Percentiles rank a stretch among this genome's conserved stretches.
phyloP scores from a whole-genome alignment of 2,888 invertebrate genomes.

The Dryadula phaetusa region DNA sequence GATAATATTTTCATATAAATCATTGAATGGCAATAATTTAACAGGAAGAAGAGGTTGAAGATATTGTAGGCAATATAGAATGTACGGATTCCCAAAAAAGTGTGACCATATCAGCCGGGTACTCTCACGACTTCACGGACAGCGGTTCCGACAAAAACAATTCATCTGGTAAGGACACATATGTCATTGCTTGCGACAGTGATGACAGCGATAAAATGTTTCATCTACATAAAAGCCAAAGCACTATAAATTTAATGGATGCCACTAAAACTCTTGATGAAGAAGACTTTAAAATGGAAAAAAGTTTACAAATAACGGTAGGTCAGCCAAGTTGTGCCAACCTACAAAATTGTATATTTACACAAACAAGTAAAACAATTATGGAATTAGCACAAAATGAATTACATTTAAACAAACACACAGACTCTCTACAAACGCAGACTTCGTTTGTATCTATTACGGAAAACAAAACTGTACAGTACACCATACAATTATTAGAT shows the following conservation, averaged over 20 bases:
- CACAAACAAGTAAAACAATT: constrained; percentile 85
- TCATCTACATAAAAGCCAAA: constrained; percentile 51
- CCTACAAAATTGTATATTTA: constrained; percentile 61
- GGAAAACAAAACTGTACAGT: constrained; percentile 65
- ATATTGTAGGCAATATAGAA: constrained; percentile 65
- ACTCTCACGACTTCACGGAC: constrained; percentile 73
- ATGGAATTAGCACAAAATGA: constrained; percentile 75
- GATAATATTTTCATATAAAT: background rate
- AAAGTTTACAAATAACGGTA: constrained; percentile 45
- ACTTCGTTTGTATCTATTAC: constrained; percentile 71
- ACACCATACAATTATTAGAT: constrained; percentile 56
- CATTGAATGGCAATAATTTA: constrained; percentile 30
- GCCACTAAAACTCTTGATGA: constrained; percentile 38
- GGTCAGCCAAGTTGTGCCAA: constrained; percentile 44
- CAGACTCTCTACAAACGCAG: constrained; percentile 67
- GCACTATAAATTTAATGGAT: constrained; percentile 53
- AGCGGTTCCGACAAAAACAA: constrained; percentile 69
- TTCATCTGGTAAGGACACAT: constrained; percentile 74
- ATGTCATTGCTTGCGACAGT: constrained; percentile 68
- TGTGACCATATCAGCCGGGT: constrained; percentile 67
- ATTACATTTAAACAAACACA: constrained; percentile 42
- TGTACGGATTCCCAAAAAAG: constrained; percentile 76
- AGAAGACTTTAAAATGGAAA: constrained; percentile 48
- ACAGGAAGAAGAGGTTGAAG: constrained; percentile 74
- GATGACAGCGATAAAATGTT: constrained; percentile 65